Evolutionary conservation across 1,140 invertebrate species (phyloP), one percentile per base, ranked within the genome.

Genomic region (Colletes gigas): DNA sequence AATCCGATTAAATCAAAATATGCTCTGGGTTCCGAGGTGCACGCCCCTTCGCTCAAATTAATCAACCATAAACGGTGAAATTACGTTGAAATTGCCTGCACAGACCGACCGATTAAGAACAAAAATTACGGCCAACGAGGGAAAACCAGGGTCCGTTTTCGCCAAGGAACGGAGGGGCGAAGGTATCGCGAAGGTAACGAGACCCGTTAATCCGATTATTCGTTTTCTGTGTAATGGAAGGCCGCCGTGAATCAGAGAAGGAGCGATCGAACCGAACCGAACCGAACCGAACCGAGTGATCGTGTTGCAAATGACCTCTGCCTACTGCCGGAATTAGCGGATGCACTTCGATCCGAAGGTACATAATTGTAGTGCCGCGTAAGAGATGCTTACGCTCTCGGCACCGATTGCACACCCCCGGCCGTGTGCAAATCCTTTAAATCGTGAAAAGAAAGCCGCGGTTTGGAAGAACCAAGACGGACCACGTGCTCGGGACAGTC

Each of bases 261-360:
- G 71, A 81, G 62, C 82, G 57, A 73, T 84, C 69, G 78, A 77
- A 19, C 65, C 72, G 47, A 57, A 69, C 68, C 65, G 70, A 85
- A n/a, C n/a, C 69, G 78, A 77, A 19, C 65, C 72, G 47, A 57
- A 69, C 68, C 65, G 70, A 85, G 83, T 85, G 84, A 86, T 86
- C 85, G 74, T 80, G 85, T 83, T 87, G 84, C 81, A 86, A 86
- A 86, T 78, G 84, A 86, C 84, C 82, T 84, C 84, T 87, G 84
- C 39, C 85, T 87, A 79, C 82, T 70, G 54, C 62, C 82, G 65
- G 65, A 87, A 87, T 87, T 86, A 83, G 70, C 84, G 74, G 82
- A 87, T 86, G 74, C 52, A 83, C 84, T 83, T 87, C 84, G 78
- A 86, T 87, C 69, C 77, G 55, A 19, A 44, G 60, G 81, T 87